phyloP scores from a whole-genome alignment of 2,888 invertebrate genomes.

The Hemicrepidius hirtus region DNA sequence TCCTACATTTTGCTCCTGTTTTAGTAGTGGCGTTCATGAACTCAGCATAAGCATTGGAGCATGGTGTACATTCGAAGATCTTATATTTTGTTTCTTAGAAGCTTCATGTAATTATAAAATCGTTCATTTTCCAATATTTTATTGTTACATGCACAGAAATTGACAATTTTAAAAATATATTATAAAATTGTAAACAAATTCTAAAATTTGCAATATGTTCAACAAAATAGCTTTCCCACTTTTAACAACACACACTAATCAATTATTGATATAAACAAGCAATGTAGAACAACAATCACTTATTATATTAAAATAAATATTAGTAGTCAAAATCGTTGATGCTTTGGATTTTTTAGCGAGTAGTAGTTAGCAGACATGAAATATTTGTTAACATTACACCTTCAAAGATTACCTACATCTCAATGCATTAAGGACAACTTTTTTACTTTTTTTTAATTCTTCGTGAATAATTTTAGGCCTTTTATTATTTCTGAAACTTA shows the following conservation, averaged over 20 bases:
- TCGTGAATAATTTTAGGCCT: no score
- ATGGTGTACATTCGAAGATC: no score
- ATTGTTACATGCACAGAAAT: constrained; percentile 48
- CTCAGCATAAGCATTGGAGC: no score
- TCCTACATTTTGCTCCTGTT: no score
- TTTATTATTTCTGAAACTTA: no score
- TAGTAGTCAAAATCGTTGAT: background rate
- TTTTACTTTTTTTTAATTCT: no score
- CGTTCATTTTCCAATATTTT: constrained; percentile 29
- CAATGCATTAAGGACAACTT: no score
- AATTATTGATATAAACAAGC: background rate
- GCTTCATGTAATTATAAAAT: background rate
- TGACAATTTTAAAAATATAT: constrained; percentile 42
- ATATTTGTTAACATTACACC: no score
- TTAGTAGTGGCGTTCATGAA: no score
- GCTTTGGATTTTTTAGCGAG: background rate
- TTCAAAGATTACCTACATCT: no score
- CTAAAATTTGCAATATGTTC: constrained; percentile 22
- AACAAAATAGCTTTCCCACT: constrained; percentile 14
- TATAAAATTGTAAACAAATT: constrained; percentile 35
- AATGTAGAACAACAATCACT: background rate
- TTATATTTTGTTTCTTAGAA: no score
- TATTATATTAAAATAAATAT: no score
- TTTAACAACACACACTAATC: background rate
- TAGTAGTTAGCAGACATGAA: background rate